Conservation (phyloP, 2,113 vertebrate species). For the Acrocephalus kingi region DNA sequence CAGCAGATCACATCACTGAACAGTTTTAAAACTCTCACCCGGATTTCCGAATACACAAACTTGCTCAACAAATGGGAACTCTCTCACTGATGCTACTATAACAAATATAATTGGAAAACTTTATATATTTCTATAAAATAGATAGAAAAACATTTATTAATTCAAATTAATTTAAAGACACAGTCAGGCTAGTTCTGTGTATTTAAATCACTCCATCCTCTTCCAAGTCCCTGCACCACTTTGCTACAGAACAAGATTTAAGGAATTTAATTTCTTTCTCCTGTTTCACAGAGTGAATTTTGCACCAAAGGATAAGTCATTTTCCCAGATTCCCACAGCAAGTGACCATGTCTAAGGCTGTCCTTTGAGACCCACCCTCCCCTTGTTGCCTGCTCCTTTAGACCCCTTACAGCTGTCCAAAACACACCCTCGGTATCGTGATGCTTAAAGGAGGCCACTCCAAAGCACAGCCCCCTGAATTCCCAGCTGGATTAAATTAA, state of each 20-base stretch:
- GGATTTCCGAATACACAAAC: neutral
- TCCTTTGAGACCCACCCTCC: neutral
- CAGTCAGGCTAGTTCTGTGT: neutral
- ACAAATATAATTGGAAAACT: neutral
- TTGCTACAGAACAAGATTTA: neutral
- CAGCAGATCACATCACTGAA: neutral
- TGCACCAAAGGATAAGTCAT: neutral
- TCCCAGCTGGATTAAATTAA: neutral
- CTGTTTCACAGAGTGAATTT: neutral
- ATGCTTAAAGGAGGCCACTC: neutral
- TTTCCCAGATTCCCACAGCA: neutral
- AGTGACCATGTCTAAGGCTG: neutral
- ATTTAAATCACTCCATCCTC: neutral
- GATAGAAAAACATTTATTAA: neutral
- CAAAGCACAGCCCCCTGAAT: neutral
- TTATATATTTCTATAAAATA: neutral
- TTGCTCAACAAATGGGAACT: neutral
- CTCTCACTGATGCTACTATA: neutral
- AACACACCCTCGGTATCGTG: accelerated
- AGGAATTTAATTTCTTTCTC: neutral
- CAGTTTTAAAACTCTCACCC: neutral
- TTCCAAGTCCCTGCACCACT: neutral
- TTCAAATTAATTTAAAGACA: neutral
- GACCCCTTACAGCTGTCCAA: accelerated
- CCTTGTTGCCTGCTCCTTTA: neutral